A percentile compares a stretch with the other conserved stretches of the same genome.
Conservation (phyloP, 2,888 invertebrate species). For the Elgonia sp. region DNA sequence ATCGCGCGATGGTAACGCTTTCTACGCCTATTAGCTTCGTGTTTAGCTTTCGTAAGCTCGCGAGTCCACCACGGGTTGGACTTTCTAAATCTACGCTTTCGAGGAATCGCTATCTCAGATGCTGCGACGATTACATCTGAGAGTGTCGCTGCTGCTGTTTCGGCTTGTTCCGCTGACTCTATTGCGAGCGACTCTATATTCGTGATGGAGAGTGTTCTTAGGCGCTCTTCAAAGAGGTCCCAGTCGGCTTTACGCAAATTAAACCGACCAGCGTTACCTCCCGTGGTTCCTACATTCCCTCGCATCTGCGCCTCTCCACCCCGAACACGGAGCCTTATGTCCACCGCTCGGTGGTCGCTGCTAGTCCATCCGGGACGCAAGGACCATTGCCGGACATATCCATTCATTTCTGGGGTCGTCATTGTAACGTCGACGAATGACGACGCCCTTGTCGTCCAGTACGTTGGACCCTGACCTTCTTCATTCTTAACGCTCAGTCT, state of each 20-base stretch:
- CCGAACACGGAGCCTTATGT: too few relatives aligned
- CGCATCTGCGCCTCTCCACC: too few relatives aligned
- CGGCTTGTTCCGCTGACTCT: conserved; percentile 35
- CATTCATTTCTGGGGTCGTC: too few relatives aligned
- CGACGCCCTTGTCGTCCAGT: background rate
- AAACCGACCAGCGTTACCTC: conserved; percentile 23
- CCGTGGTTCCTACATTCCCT: too few relatives aligned
- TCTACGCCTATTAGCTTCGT: conserved; percentile 12
- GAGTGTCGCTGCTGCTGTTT: conserved; percentile 44
- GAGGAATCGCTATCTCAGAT: conserved; percentile 60
- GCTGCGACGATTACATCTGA: conserved; percentile 56
- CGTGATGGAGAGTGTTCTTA: conserved; percentile 19
- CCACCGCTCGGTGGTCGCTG: too few relatives aligned
- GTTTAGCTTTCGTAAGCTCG: conserved; percentile 47
- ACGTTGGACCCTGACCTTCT: background rate
- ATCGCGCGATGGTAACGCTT: conserved; percentile 32
- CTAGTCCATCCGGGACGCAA: too few relatives aligned
- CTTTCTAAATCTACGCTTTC: conserved; percentile 59
- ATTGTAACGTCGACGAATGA: background rate
- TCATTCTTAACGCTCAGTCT: background rate
- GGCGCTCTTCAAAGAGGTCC: conserved; percentile 50
- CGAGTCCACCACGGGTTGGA: conserved; percentile 76
- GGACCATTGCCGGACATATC: too few relatives aligned
- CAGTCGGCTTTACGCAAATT: conserved; percentile 62
- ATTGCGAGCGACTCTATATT: conserved; percentile 50